Evolutionary conservation across 1,140 invertebrate species (phyloP).

Genomic region (Diorhabda carinulata): DNA sequence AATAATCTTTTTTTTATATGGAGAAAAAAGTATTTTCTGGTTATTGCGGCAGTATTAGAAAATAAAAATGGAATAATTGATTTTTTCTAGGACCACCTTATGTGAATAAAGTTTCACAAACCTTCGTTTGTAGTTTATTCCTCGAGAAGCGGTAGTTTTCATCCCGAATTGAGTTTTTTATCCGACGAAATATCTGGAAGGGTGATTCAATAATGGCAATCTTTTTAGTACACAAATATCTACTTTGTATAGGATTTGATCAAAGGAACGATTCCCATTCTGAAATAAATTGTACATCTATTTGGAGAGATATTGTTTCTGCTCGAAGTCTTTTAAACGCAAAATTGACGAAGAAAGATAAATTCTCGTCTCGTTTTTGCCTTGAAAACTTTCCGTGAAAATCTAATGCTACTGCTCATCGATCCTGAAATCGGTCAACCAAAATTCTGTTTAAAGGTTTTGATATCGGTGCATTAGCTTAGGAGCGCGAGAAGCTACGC

Average conservation of each 20-base stretch:
- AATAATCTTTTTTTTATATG: too few species aligned
- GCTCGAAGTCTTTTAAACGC: not conserved
- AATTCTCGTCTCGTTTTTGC: not conserved
- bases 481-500: too few species aligned
- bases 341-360: constrained; percentile 3
- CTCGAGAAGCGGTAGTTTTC: not conserved
- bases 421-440: not conserved
- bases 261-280: constrained; percentile 5
- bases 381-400: not conserved
- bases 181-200: constrained; percentile 11
- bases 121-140: not conserved
- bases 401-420: not conserved
- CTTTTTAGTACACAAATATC: constrained; percentile 17
- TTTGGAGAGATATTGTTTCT: constrained; percentile 13
- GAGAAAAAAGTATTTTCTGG: too few species aligned
- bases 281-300: constrained; percentile 11
- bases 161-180: constrained; percentile 9
- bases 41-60: too few species aligned
- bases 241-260: constrained; percentile 16
- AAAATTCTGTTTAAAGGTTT: not conserved
- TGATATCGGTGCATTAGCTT: too few species aligned
- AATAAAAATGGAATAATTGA: too few species aligned
- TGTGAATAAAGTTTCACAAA: too few species aligned
- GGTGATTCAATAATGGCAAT: constrained; percentile 16
- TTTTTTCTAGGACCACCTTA: too few species aligned